These are phyloP conservation scores for Melanostoma scalare DNA, from an alignment of 2,888 invertebrate species.

Conservation along the genomic window DNA sequence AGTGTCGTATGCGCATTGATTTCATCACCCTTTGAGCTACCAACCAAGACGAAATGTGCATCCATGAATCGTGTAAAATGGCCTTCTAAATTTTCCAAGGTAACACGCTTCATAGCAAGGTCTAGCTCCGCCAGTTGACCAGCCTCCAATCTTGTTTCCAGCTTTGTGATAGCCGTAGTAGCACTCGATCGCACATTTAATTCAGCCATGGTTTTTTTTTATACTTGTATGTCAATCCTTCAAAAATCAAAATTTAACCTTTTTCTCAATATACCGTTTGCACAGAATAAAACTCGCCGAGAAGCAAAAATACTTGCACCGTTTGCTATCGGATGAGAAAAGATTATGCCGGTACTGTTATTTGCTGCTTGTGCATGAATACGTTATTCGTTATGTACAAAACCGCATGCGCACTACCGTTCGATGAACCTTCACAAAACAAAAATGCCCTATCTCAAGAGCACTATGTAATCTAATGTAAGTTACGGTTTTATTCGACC, in stretches of 20 bases:
- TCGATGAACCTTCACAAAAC: not conserved
- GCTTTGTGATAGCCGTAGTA: conserved; percentile 3
- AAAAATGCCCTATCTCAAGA: too few species aligned
- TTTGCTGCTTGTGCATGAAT: not conserved
- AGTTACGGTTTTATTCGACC: conserved; percentile 67
- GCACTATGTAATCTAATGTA: not conserved
- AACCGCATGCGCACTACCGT: not conserved
- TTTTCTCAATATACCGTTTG: not conserved
- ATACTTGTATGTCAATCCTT: too few species aligned
- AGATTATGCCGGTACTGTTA: not conserved
- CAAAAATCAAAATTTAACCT: too few species aligned
- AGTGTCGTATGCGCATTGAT: conserved; percentile 17
- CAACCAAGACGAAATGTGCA: conserved; percentile 33
- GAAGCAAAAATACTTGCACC: not conserved
- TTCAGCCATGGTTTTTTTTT: conserved; percentile 19
- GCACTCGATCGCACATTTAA: conserved; percentile 20
- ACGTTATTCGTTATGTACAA: too few species aligned
- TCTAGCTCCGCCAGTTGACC: conserved; percentile 6
- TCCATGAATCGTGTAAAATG: conserved; percentile 25
- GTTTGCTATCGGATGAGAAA: not conserved
- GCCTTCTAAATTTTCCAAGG: conserved; percentile 26
- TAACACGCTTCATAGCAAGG: conserved; percentile 20
- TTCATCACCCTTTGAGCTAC: conserved; percentile 1
- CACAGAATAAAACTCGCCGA: not conserved
- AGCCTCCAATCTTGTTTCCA: conserved; percentile 6